Base-by-base conservation (phyloP, 2,888 invertebrate species). In the Abrostola triplasia region DNA sequence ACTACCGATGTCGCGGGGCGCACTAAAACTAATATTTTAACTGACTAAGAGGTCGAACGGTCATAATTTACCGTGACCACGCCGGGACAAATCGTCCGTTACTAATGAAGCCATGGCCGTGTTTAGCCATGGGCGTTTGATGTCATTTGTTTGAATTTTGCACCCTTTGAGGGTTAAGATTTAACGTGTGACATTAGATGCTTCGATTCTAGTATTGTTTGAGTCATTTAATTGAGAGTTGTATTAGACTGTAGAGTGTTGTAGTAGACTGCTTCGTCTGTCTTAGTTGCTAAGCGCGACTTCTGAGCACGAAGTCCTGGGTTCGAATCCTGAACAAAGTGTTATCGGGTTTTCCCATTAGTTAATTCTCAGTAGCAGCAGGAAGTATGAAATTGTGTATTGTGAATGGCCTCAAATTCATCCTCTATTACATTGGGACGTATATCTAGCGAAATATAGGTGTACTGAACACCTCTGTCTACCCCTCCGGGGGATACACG, bases 1-100 rank as follows among this genome's bases (percentile, higher is more conserved):
- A 82, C 79, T 67, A 67, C 80, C 78, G 80, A 73, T 66, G 74
- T 71, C 81, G 73, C 73, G 80, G 87, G 86, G 81, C 79, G 80
- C 78, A 76, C 74, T 76, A 73, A 82, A 84, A 84, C 84, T 88
- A 91, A 93, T 92, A 92, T 91, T 91, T 92, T 88, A 88, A 85
- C 84, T 75, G 73, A 79, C 76, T 79, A 80, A 84, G 80, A 83
- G 83, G 83, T 83, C 81, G 76, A 82, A 81, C 80, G 76, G 81
- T 84, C 84, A 83, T 89, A 88, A 91, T 84, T 89, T 85, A 89
- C 82, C 81, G 80, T 73, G 87, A 76, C 86, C 86, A 84, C 79
- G 59, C 37, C 63, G 70, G 73, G 84, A 87, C 90, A 88, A 93
- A 92, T 92, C 91, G 90, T 83, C 85, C 76, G 90, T 88, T 77